Evolutionary conservation across 2,888 invertebrate species (phyloP), one percentile per base, ranked within the genome.

Genomic region (Atherix ibis): DNA sequence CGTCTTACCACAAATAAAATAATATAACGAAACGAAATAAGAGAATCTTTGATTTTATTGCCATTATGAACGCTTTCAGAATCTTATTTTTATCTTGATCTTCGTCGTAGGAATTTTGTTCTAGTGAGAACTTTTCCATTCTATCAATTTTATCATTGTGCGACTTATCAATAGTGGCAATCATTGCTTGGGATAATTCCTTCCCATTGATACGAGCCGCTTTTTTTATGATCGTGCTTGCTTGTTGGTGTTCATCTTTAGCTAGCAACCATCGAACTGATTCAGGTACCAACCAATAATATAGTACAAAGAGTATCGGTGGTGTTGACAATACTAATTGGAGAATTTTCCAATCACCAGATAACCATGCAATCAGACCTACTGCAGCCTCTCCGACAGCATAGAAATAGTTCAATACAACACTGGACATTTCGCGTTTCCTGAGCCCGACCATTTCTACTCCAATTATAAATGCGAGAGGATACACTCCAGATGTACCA

Each of bases 221-320:
- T 44, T 59, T 63, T 22, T 53, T 51, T 10, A 76, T 64, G 9
- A 73, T 68, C 18, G 54, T 50, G 35, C 64, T 64, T 0, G 74
- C 75, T 46, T 67, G 63, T 28, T 61, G 54, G 24, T 63, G 62
- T 40, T 66, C 58, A 27, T 67, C 60, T 27, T 69, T 67, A 0
- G 71, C 69, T 35, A 74, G 53, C 13, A 76, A 54, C 76, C 76
- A 76, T 41, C 76, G 58, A 1, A 74, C 70, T 0, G 73, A 76
- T 53, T 76, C 76, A 2, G 75, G 75, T 15, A 75, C 62, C 18
- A 56, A 64, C 74, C 72, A 74, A 46, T 67, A 68, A 46, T 73
- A 75, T 13, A 54, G 52, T 15, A 72, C 50, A 46, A 75, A 73
- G 14, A 73, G 40, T 8, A 69, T 49, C 5, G 73, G 68, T 4